Percentiles rank a stretch among this genome's conserved stretches.
Conservation (phyloP, 2,888 invertebrate species). For the Eilema sororculum region DNA sequence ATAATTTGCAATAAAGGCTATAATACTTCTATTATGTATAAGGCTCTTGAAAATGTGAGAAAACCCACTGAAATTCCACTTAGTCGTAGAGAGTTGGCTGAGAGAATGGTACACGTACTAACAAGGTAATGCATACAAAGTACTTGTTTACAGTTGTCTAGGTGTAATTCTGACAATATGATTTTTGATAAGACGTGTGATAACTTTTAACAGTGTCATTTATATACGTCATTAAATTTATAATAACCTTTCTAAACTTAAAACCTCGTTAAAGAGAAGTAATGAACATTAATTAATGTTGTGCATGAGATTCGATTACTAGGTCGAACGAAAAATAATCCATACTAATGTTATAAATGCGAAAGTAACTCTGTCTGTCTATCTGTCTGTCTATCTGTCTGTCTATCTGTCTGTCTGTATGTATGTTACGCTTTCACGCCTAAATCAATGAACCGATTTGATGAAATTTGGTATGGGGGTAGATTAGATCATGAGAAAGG, state of each 20-base stretch:
- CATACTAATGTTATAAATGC: too few species aligned
- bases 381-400: too few species aligned
- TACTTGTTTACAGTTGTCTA: constrained; percentile 35
- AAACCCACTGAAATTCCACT: constrained; percentile 21
- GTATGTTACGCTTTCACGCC: too few species aligned
- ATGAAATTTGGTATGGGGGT: too few species aligned
- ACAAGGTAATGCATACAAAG: constrained; percentile 51
- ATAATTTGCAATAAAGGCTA: constrained; percentile 9
- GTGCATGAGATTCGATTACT: neutral
- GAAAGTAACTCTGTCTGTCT: too few species aligned
- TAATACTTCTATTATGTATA: constrained; percentile 10
- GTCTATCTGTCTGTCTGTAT: too few species aligned
- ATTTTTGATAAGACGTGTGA: constrained; percentile 13
- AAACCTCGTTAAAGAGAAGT: neutral
- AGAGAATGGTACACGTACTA: constrained; percentile 37
- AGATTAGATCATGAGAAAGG: too few species aligned
- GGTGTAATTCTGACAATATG: constrained; percentile 23
- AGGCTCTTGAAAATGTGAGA: constrained; percentile 15
- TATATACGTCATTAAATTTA: neutral
- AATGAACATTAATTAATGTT: neutral
- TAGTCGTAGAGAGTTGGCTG: constrained; percentile 25
- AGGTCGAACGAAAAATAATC: neutral
- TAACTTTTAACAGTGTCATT: neutral
- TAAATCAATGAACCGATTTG: too few species aligned
- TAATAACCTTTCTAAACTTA: neutral